Conservation (phyloP, 2,888 invertebrate species). For the Sesia apiformis region DNA sequence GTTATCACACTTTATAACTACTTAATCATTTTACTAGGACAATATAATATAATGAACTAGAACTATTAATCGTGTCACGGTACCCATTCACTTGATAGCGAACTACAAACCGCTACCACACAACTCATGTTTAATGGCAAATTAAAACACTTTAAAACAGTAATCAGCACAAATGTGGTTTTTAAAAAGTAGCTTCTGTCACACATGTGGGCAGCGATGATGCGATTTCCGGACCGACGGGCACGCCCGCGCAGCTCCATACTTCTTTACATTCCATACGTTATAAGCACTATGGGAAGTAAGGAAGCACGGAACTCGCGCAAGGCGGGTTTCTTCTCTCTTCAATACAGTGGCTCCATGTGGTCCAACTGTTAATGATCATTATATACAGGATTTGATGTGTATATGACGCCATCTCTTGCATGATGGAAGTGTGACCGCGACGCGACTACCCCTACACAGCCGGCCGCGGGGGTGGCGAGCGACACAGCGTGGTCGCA, state of each 20-base stretch:
- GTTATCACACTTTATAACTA: too few relatives aligned
- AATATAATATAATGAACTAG: too few relatives aligned
- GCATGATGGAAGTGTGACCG: slow-evolving; percentile 18
- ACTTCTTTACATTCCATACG: slow-evolving; percentile 99
- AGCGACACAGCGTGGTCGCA: slow-evolving; percentile 66
- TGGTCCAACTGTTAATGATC: neutral
- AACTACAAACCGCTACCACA: slow-evolving; percentile 14
- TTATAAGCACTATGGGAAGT: slow-evolving; percentile 91
- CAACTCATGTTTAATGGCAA: slow-evolving; percentile 8
- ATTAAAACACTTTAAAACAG: slow-evolving; percentile 24
- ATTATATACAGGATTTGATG: slow-evolving; percentile 6
- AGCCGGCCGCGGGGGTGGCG: slow-evolving; percentile 31
- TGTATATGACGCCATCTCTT: slow-evolving; percentile 35
- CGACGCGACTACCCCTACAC: slow-evolving; percentile 24
- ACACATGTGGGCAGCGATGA: slow-evolving; percentile 32
- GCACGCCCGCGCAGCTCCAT: slow-evolving; percentile 82
- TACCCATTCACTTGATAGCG: neutral
- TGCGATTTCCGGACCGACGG: slow-evolving; percentile 37
- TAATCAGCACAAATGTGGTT: slow-evolving; percentile 18
- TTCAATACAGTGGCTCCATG: slow-evolving; percentile 8
- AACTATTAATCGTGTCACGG: too few relatives aligned
- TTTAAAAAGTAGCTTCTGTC: slow-evolving; percentile 21
- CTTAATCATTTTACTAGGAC: too few relatives aligned
- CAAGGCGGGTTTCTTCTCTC: slow-evolving; percentile 43
- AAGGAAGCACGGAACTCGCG: slow-evolving; percentile 95